Percentiles rank a stretch among this genome's conserved stretches.
These are phyloP conservation scores for Cheirogaleus medius DNA, from an alignment of 2,113 vertebrate genomes.

Conservation along the genomic window DNA sequence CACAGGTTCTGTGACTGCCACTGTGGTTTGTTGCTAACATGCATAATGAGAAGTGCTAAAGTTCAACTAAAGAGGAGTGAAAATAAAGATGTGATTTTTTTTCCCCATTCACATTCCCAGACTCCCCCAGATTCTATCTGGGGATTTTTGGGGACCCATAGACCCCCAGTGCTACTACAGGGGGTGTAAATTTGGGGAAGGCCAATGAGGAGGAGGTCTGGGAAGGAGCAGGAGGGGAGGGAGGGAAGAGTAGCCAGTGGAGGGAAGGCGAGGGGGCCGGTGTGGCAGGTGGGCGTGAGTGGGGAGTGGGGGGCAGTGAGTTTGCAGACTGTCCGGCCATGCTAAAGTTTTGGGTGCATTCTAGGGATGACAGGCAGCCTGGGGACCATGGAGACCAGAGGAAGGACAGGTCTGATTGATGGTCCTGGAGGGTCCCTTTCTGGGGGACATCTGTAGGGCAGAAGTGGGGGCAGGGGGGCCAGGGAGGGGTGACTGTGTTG, in stretches of 20 bases:
- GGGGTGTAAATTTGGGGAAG: neutral
- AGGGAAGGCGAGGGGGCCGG: neutral
- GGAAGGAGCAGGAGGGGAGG: neutral
- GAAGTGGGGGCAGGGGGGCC: neutral
- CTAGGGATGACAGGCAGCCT: neutral
- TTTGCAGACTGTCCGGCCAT: neutral
- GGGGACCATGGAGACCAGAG: neutral
- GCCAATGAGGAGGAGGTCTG: neutral
- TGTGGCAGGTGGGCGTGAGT: accelerated
- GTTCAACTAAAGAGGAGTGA: neutral
- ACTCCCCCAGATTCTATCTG: neutral
- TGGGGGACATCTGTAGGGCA: neutral
- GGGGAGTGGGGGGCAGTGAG: neutral
- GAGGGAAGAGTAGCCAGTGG: accelerated
- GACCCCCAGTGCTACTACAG: neutral
- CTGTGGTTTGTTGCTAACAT: accelerated
- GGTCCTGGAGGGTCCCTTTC: neutral
- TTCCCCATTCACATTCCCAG: neutral
- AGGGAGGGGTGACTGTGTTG: neutral
- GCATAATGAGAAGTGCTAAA: neutral
- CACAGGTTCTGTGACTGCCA: neutral
- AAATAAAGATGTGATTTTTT: neutral
- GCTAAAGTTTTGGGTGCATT: neutral
- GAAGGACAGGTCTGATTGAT: neutral
- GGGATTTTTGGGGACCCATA: neutral